Percentiles rank a stretch among this genome's conserved stretches.
Conservation (phyloP, 2,113 vertebrate genomes). For the Caracal caracal region DNA sequence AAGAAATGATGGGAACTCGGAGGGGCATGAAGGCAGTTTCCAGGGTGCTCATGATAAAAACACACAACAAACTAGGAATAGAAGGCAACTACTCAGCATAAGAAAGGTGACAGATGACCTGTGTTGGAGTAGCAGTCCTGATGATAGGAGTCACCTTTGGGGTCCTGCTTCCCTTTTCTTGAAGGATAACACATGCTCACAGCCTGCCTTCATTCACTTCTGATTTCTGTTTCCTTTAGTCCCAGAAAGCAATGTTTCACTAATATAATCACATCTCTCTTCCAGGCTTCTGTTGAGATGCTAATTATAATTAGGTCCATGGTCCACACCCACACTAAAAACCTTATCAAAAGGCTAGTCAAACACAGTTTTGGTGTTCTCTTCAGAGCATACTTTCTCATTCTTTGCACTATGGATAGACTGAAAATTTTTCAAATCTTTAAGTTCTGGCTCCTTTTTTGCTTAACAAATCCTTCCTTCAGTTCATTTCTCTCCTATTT, state of each 20-base stretch:
- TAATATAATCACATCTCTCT: not conserved
- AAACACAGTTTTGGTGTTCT: not conserved
- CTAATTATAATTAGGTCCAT: not conserved
- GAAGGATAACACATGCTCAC: not conserved
- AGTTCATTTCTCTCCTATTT: not conserved
- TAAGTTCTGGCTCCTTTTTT: not conserved
- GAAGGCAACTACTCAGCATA: not conserved
- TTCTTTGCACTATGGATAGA: not conserved
- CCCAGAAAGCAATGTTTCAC: not conserved
- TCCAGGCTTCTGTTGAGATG: not conserved
- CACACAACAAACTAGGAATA: not conserved
- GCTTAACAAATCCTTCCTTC: conserved; percentile 20
- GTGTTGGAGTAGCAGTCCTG: not conserved
- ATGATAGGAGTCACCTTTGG: not conserved
- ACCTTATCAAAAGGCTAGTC: not conserved
- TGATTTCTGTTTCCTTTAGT: not conserved
- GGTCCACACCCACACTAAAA: not conserved
- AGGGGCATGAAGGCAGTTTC: not conserved
- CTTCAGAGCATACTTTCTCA: not conserved
- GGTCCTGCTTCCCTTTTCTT: not conserved
- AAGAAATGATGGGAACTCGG: not conserved
- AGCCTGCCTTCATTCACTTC: not conserved
- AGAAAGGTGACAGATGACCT: not conserved
- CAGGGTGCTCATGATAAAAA: not conserved
- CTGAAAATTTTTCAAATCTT: not conserved